Conservation (phyloP, 2,113 vertebrate species). For the Grammomys surdaster region DNA sequence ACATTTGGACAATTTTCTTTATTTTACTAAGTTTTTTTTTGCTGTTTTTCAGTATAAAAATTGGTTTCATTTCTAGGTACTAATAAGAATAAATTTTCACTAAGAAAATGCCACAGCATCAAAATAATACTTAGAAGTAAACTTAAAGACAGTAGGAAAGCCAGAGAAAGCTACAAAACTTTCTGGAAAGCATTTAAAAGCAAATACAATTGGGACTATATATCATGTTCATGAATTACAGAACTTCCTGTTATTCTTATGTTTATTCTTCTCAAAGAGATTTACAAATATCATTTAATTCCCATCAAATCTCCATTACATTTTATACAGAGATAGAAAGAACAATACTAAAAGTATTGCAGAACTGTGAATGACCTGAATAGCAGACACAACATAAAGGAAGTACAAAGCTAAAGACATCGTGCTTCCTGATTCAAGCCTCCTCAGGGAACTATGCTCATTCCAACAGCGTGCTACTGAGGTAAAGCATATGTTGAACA, state of each 20-base stretch:
- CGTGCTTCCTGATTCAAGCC: neutral
- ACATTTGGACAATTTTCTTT: slow-evolving; percentile 6
- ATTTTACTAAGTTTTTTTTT: neutral
- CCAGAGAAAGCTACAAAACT: neutral
- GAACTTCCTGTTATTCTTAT: neutral
- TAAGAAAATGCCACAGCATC: neutral
- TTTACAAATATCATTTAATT: neutral
- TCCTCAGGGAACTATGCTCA: neutral
- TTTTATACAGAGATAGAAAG: neutral
- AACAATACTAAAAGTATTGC: neutral
- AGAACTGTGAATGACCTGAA: neutral
- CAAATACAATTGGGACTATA: neutral
- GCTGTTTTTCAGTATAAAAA: neutral
- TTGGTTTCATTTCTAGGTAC: neutral
- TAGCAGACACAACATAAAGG: neutral
- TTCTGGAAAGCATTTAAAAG: neutral
- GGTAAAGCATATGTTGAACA: neutral
- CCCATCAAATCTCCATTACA: neutral
- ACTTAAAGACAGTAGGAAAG: neutral
- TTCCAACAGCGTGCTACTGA: neutral
- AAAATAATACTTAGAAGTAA: neutral
- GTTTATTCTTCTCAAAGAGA: neutral
- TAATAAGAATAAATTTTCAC: neutral
- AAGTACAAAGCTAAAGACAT: neutral
- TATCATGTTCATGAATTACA: neutral